phyloP scores from a whole-genome alignment of 2,113 vertebrate genomes.

The Proteles cristata region DNA sequence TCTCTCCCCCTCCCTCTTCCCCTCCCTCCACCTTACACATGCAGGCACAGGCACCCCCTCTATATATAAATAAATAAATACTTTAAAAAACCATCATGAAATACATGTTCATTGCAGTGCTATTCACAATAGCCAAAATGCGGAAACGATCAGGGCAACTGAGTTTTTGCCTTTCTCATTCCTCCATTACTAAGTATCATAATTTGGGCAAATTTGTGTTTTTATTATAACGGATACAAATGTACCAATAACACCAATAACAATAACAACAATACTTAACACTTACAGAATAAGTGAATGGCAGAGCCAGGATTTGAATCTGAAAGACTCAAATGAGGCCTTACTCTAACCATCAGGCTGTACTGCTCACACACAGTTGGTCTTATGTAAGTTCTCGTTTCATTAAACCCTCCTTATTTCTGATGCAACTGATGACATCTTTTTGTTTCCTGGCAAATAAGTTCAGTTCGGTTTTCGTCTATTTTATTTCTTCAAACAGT shows the following conservation, averaged over 20 bases:
- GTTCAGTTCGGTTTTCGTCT: background rate
- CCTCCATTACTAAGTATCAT: background rate
- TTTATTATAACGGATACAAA: background rate
- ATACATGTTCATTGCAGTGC: background rate
- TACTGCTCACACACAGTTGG: background rate
- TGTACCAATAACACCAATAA: background rate
- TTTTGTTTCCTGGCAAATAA: slow-evolving; percentile 44
- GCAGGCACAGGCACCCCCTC: too few relatives aligned
- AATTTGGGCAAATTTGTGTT: background rate
- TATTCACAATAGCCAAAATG: background rate
- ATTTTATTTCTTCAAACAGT: background rate
- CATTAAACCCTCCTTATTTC: background rate
- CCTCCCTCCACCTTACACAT: too few relatives aligned
- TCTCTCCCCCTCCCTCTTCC: too few relatives aligned
- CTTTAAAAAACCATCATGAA: too few relatives aligned
- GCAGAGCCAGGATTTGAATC: background rate
- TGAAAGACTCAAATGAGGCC: background rate
- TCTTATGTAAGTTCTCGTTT: background rate
- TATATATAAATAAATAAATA: too few relatives aligned
- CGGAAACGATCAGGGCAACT: background rate
- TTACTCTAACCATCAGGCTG: background rate
- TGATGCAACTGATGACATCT: background rate
- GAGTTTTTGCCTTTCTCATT: background rate
- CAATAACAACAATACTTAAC: background rate
- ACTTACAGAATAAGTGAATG: background rate